Percentiles rank a stretch among this genome's conserved stretches.
Conservation (phyloP, 23 tunicate genomes). For the Halocynthia roretzi region DNA sequence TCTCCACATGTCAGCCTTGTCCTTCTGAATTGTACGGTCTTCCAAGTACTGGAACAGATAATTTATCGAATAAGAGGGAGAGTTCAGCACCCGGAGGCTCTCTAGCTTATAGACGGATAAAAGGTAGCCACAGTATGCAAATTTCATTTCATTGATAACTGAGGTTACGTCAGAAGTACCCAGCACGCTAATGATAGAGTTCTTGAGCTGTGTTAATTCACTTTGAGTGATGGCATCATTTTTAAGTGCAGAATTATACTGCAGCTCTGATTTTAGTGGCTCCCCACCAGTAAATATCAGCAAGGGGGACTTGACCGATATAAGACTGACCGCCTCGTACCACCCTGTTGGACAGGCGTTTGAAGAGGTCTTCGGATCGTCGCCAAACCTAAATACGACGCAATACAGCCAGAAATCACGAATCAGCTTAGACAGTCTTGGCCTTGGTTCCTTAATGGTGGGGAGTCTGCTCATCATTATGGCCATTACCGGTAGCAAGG, state of each 20-base stretch:
- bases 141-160: slow-evolving; percentile 69
- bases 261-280: slow-evolving; percentile 51
- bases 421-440: slow-evolving; percentile 68
- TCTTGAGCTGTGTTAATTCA: slow-evolving; percentile 42
- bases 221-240: slow-evolving; percentile 72
- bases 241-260: slow-evolving; percentile 77
- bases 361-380: slow-evolving; percentile 52
- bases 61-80: slow-evolving; percentile 38
- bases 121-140: slow-evolving; percentile 80
- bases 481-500: slow-evolving; percentile 87
- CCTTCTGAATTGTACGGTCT: slow-evolving; percentile 69
- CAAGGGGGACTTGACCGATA: slow-evolving; percentile 78
- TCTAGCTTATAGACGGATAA: slow-evolving; percentile 74
- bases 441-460: slow-evolving; percentile 44
- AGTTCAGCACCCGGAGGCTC: slow-evolving; percentile 49
- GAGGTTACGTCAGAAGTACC: slow-evolving; percentile 42
- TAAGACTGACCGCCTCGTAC: slow-evolving; percentile 62
- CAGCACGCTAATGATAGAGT: slow-evolving; percentile 25
- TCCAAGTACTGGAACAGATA: slow-evolving; percentile 67
- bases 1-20: slow-evolving; percentile 83
- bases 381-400: slow-evolving; percentile 80
- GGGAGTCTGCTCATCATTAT: slow-evolving; percentile 66
- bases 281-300: slow-evolving; percentile 80
- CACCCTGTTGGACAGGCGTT: slow-evolving; percentile 69
- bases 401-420: slow-evolving; percentile 99